Evolutionary conservation across 1,140 invertebrate genomes (phyloP), one percentile per base, ranked within the genome.

Genomic region (Cotesia chilonis): DNA sequence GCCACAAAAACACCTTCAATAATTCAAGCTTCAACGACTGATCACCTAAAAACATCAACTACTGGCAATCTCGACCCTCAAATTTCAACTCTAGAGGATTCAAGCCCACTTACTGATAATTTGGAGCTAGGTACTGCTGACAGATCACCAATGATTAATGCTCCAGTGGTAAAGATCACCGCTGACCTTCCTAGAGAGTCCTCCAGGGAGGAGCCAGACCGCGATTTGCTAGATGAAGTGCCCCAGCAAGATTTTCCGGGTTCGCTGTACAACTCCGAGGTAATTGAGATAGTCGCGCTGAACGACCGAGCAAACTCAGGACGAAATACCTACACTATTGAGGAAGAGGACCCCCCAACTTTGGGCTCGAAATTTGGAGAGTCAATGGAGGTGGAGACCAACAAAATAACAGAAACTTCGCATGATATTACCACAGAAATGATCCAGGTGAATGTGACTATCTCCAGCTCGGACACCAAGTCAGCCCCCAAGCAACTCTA

Each of bases 361-460:
- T 3, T 28, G 2, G 28, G 28, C 28, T 28, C 28, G 3, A 0
- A 28, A 47, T 72, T 71, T 70, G 72, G 75, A 37, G 67, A 28
- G 1, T 28, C 28, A 28, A 28, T 28, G 28, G 52, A 54, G 9
- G 28, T 41, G 38, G 38, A 3, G 74, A 77, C 68, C 4, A 41
- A 73, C 5, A 74, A 69, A 69, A 51, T 20, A 10, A 28, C 54
- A 5, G 65, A 73, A 47, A 67, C 67, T n/a, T 36, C 47, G 41
- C 41, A 47, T 7, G 41, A 47, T 28, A 28, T 20, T 28, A 28
- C 38, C 5, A 81, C 54, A n/a, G 17, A 35, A 10, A 37, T 57
- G 61, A 69, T 17, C n/a, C 7, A 7, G 20, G 91, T 94, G 61
- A 94, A 94, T 85, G 87, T 94, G 70, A 93, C 92, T 3, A 93